These are phyloP conservation scores for Hiodon alosoides DNA, from an alignment of 2,113 vertebrate genomes.

Conservation along the genomic window DNA sequence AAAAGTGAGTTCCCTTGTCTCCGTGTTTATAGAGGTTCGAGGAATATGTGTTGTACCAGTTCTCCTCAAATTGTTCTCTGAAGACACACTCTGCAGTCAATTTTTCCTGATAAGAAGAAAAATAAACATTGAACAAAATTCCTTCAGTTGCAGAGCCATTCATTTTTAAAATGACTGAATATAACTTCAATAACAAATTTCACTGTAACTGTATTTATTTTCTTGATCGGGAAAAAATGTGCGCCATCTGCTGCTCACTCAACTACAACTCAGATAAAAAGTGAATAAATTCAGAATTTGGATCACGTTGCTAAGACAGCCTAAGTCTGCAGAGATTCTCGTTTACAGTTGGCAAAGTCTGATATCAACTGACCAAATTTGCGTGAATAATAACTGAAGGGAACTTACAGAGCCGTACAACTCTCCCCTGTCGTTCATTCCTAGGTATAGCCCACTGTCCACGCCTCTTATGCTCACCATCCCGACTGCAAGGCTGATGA, in stretches of 20 bases:
- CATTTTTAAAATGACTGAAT: too few species aligned
- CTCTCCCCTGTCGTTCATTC: conserved; percentile 90
- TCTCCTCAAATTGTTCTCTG: conserved; percentile 97
- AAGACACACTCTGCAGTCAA: conserved; percentile 92
- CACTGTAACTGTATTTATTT: too few species aligned
- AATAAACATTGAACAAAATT: conserved; percentile 15
- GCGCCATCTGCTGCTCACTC: conserved; percentile 7
- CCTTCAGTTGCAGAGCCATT: too few species aligned
- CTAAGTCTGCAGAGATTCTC: too few species aligned
- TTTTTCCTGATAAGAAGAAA: conserved; percentile 76
- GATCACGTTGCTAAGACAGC: too few species aligned
- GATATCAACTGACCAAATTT: too few species aligned
- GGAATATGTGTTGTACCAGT: conserved; percentile 99
- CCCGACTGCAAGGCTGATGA: conserved; percentile 97
- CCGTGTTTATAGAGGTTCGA: conserved; percentile 95
- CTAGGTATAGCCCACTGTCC: conserved; percentile 94
- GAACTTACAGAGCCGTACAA: conserved; percentile 92
- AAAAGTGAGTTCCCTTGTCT: conserved; percentile 88
- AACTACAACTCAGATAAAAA: not conserved
- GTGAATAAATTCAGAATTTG: not conserved
- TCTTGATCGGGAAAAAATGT: not conserved
- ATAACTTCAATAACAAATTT: too few species aligned
- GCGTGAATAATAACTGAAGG: not conserved
- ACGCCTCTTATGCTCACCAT: conserved; percentile 98
- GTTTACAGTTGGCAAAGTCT: too few species aligned